Evolutionary conservation across 2,113 vertebrate genomes (phyloP).

Genomic region (Mohoua ochrocephala): DNA sequence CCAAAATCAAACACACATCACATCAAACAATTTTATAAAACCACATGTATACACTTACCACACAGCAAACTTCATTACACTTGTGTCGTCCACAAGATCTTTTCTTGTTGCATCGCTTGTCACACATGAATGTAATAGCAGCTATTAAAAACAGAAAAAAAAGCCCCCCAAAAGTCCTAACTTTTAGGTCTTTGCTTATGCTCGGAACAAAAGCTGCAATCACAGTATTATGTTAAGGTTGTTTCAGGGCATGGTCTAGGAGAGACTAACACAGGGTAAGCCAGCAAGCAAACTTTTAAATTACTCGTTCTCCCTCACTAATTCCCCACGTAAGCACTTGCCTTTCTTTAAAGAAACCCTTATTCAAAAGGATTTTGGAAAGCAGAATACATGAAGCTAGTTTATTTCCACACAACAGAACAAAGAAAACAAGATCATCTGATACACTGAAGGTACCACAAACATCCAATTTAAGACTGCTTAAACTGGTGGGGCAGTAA

Average conservation of each 20-base stretch:
- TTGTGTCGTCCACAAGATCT: conserved; percentile 94
- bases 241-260: background rate
- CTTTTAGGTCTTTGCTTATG: background rate
- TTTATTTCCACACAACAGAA: background rate
- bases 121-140: conserved; percentile 88
- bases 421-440: background rate
- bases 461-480: background rate
- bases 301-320: background rate
- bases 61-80: conserved; percentile 93
- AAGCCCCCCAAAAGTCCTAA: background rate
- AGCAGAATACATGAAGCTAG: background rate
- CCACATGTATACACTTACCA: conserved; percentile 75
- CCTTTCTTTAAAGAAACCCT: background rate
- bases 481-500: background rate
- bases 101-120: conserved; percentile 93
- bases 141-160: conserved; percentile 55
- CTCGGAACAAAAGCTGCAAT: background rate
- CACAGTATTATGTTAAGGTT: background rate
- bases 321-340: background rate
- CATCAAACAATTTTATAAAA: background rate
- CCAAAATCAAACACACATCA: background rate
- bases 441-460: background rate
- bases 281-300: background rate
- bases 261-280: background rate
- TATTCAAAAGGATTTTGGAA: background rate